Percentiles rank a stretch among this genome's conserved stretches.
phyloP scores from a whole-genome alignment of 2,888 invertebrate species.

The Torymus texanus region DNA sequence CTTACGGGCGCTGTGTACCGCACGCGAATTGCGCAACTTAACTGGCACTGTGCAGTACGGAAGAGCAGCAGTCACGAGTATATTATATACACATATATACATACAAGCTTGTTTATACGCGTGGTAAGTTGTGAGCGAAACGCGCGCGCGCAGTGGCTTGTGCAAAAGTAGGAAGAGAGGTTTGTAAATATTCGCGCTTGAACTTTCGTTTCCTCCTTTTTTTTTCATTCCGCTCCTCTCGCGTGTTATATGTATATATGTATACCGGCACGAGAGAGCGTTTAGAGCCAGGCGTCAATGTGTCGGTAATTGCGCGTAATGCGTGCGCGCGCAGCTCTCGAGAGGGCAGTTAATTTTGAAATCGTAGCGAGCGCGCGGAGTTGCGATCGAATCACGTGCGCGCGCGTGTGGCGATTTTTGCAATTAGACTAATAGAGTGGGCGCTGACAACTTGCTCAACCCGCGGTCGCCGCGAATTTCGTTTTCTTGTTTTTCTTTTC shows the following conservation, averaged over 20 bases:
- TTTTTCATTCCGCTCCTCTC: constrained; percentile 33
- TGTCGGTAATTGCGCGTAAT: constrained; percentile 12
- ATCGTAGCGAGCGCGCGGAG: background rate
- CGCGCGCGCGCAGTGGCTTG: constrained; percentile 7
- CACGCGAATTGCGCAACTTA: background rate
- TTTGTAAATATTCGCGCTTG: constrained; percentile 32
- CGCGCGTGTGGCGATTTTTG: background rate
- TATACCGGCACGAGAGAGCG: background rate
- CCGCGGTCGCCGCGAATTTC: too few relatives aligned
- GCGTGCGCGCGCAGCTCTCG: background rate
- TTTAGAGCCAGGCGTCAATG: background rate
- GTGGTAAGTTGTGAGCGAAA: too few relatives aligned
- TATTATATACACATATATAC: too few relatives aligned
- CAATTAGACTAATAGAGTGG: background rate
- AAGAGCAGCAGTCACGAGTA: too few relatives aligned
- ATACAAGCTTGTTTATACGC: too few relatives aligned
- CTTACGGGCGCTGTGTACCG: background rate
- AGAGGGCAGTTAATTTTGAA: constrained; percentile 29
- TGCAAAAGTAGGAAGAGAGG: constrained; percentile 44
- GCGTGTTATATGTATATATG: background rate
- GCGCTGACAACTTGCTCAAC: too few relatives aligned
- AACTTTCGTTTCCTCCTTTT: constrained; percentile 32
- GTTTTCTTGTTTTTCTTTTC: too few relatives aligned
- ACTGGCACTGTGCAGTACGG: too few relatives aligned
- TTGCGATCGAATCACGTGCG: constrained; percentile 10